Conservation (phyloP, 2,113 vertebrate species). For the Bubalus kerabau region DNA sequence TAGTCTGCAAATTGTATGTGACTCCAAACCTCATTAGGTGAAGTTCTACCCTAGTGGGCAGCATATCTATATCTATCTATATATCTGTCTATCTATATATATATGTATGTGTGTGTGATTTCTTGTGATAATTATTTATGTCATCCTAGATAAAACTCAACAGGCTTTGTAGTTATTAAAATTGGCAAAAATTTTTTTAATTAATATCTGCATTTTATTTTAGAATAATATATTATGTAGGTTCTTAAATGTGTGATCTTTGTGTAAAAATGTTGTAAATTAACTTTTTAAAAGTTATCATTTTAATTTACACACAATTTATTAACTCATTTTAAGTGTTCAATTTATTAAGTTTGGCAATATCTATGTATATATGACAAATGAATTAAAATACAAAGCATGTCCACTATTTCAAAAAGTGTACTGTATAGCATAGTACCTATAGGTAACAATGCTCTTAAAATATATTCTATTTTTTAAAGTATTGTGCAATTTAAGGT, state of each 20-base stretch:
- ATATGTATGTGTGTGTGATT: neutral
- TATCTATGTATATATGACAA: no score
- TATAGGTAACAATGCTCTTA: neutral
- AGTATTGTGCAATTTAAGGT: neutral
- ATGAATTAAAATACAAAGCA: neutral
- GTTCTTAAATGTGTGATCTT: neutral
- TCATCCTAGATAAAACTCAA: neutral
- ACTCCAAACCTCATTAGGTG: neutral
- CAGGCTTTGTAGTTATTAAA: neutral
- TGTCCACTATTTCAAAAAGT: neutral
- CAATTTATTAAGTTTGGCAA: neutral
- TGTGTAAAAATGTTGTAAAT: neutral
- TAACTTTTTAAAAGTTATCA: neutral
- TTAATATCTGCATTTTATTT: neutral
- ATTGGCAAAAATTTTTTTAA: neutral
- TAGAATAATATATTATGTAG: neutral
- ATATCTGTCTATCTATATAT: no score
- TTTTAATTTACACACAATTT: neutral
- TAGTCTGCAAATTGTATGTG: neutral
- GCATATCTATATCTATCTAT: no score
- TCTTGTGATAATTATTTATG: neutral
- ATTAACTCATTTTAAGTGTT: neutral
- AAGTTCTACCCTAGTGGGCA: neutral
- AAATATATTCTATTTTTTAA: neutral
- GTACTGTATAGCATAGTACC: neutral